Evolutionary conservation across 2,113 vertebrate species (phyloP).

Genomic region (Eleginops maclovinus): DNA sequence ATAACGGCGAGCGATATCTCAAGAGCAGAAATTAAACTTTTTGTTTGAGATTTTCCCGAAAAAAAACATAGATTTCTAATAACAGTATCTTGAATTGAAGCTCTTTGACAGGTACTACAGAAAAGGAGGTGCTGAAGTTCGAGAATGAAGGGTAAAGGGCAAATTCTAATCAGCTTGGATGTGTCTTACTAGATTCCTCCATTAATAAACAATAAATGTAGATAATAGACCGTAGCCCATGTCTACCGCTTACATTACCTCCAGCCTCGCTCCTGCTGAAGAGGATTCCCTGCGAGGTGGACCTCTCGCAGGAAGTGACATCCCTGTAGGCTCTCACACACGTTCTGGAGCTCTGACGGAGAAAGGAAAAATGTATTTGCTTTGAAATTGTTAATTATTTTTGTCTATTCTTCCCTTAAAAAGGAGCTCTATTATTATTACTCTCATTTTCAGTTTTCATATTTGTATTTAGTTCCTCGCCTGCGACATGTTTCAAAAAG

Average conservation of each 20-base stretch:
- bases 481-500: too few species aligned
- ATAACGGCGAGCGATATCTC: constrained; percentile 35
- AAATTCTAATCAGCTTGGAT: neutral
- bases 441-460: too few species aligned
- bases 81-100: constrained; percentile 27
- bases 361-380: neutral
- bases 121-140: neutral
- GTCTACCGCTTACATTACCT: constrained; percentile 81
- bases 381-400: neutral
- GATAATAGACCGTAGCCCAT: neutral
- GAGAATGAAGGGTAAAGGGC: neutral
- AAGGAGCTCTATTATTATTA: too few species aligned
- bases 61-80: constrained; percentile 35
- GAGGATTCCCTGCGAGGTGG: constrained; percentile 88
- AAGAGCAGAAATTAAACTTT: constrained; percentile 21
- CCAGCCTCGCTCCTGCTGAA: constrained; percentile 89
- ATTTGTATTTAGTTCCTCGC: too few species aligned
- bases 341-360: constrained; percentile 84
- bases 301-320: constrained; percentile 86
- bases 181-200: neutral
- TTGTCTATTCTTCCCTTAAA: neutral
- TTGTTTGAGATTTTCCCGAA: constrained; percentile 3
- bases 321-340: constrained; percentile 80
- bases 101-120: neutral
- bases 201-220: neutral